Percentiles rank a stretch among this genome's conserved stretches.
Evolutionary conservation across 2,888 invertebrate genomes (phyloP).

Genomic region (Heterodera filipjevi): DNA sequence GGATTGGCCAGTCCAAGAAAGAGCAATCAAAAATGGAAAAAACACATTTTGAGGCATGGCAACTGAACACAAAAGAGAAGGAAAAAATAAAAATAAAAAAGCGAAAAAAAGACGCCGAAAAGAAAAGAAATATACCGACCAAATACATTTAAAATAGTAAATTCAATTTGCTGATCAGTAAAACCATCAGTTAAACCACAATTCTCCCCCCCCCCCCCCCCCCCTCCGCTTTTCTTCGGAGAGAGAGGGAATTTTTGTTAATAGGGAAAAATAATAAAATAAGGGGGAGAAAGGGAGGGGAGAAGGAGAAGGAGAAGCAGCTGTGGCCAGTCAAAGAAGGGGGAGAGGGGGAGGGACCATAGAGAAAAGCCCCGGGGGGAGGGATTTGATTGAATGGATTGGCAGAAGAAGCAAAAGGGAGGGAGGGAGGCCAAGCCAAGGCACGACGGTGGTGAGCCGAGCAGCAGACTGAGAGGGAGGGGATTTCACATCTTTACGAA

Average conservation of each 20-base stretch:
- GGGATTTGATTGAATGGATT: slow-evolving; percentile 5
- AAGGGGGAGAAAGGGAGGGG: too few species aligned
- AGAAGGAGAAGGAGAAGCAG: neutral
- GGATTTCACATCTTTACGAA: slow-evolving; percentile 1
- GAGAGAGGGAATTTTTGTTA: slow-evolving; percentile 15
- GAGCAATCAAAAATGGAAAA: neutral
- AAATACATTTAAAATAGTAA: too few species aligned
- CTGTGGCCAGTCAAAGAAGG: neutral
- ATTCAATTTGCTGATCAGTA: too few species aligned
- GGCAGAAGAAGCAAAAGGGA: neutral
- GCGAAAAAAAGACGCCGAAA: too few species aligned
- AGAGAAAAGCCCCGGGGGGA: neutral
- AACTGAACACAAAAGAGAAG: too few species aligned
- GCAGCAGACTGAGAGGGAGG: neutral
- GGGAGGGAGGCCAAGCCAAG: neutral
- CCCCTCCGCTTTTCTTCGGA: too few species aligned
- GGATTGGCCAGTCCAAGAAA: neutral
- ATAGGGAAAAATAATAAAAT: slow-evolving; percentile 3
- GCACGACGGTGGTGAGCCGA: neutral
- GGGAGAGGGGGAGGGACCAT: neutral
- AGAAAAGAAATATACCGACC: too few species aligned
- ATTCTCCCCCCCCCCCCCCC: too few species aligned
- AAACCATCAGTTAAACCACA: too few species aligned
- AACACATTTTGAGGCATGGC: too few species aligned
- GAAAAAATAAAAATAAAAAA: too few species aligned